Conservation (phyloP, 2,113 vertebrate species). For the Paramormyrops kingsleyae region DNA sequence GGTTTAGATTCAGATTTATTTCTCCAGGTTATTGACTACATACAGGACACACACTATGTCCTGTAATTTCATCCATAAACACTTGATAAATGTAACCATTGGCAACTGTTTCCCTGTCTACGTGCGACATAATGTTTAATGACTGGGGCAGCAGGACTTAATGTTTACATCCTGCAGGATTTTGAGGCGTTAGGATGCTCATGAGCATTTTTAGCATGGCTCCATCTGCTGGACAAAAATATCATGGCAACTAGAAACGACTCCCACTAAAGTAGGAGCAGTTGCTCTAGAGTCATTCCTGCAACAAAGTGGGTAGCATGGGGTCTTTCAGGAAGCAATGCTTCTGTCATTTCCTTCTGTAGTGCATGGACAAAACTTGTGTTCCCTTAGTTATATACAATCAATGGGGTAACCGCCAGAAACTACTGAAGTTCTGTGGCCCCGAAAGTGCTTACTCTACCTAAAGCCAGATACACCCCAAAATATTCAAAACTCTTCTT, state of each 20-base stretch:
- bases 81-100: background rate
- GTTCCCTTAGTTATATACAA: background rate
- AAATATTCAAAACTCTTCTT: background rate
- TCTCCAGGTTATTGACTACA: background rate
- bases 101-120: background rate
- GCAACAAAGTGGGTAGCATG: background rate
- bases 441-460: background rate
- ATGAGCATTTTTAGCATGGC: background rate
- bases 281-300: background rate
- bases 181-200: background rate
- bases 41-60: background rate
- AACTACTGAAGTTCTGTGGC: background rate
- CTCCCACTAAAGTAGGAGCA: background rate
- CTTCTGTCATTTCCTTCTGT: background rate
- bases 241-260: background rate
- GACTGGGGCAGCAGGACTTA: background rate
- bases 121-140: background rate
- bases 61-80: background rate
- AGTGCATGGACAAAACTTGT: background rate
- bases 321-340: background rate
- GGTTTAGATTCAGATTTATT: background rate
- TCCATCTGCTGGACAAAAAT: slow-evolving; percentile 8
- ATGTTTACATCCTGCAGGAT: background rate
- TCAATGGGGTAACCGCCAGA: background rate
- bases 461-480: background rate